phyloP scores from a whole-genome alignment of 2,888 invertebrate genomes.

The Stenolophus ochropezus region DNA sequence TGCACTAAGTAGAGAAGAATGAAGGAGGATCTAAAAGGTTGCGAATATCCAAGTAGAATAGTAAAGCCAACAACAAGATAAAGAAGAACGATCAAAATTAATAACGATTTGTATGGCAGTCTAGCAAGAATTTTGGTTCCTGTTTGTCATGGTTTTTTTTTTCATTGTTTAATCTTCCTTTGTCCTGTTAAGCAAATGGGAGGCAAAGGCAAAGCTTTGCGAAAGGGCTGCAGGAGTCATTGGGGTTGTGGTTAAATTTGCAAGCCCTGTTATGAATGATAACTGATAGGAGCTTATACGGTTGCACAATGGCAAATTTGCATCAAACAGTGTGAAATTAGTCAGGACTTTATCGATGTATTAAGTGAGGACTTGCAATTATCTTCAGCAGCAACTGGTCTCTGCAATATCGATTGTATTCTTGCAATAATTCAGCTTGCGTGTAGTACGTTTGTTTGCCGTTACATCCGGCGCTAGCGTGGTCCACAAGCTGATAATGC shows the following conservation, averaged over 20 bases:
- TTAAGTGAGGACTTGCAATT: constrained; percentile 29
- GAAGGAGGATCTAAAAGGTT: no score
- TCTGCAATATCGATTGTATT: constrained; percentile 38
- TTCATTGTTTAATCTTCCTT: no score
- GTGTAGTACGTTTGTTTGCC: constrained; percentile 40
- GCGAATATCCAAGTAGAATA: no score
- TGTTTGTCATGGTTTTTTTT: no score
- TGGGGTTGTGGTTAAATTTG: neutral
- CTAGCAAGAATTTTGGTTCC: no score
- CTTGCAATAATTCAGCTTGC: constrained; percentile 32
- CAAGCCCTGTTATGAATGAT: neutral
- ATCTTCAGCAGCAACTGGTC: constrained; percentile 36
- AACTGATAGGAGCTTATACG: constrained; percentile 9
- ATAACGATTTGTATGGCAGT: no score
- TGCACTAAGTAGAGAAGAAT: no score
- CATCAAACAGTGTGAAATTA: constrained; percentile 24
- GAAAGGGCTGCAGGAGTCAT: neutral
- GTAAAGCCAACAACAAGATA: no score
- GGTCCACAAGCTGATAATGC: constrained; percentile 39
- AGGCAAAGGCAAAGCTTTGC: neutral
- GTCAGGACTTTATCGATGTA: constrained; percentile 24
- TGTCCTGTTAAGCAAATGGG: neutral
- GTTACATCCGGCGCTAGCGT: neutral
- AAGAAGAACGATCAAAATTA: no score
- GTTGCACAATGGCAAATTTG: constrained; percentile 8